These are phyloP conservation scores for Netelia fuscicornis DNA, from an alignment of 2,888 invertebrate species.

Conservation along the genomic window DNA sequence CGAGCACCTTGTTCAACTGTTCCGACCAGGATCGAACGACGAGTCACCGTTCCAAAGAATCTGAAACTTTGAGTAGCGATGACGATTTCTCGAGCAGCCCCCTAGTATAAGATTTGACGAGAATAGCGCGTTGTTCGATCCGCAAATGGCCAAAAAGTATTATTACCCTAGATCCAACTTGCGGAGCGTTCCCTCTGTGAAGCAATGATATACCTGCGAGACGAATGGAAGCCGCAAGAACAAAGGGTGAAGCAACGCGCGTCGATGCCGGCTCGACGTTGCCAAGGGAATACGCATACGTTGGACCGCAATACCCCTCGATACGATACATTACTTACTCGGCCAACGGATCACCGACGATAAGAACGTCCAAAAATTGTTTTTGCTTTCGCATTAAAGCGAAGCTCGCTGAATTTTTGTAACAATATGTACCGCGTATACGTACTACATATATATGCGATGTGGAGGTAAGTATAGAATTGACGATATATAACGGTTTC, in stretches of 20 bases:
- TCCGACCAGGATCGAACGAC: no score
- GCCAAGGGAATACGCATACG: constrained; percentile 62
- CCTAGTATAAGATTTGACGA: neutral
- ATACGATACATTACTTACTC: constrained; percentile 18
- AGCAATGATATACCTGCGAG: neutral
- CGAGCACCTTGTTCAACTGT: neutral
- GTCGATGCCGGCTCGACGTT: neutral
- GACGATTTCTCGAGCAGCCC: neutral
- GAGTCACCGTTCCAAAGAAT: neutral
- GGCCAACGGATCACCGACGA: neutral
- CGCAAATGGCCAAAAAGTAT: constrained; percentile 46
- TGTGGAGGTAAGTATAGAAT: neutral
- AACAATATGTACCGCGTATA: constrained; percentile 9
- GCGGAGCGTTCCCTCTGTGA: constrained; percentile 25
- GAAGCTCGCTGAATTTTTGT: neutral
- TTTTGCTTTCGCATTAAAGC: neutral
- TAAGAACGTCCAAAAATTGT: neutral
- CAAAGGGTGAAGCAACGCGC: constrained; percentile 27
- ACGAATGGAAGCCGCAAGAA: constrained; percentile 28
- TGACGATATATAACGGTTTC: neutral
- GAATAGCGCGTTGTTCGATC: constrained; percentile 43
- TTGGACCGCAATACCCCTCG: constrained; percentile 51
- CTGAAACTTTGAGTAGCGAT: constrained; percentile 3
- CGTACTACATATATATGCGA: neutral
- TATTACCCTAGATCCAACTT: constrained; percentile 18